Base-by-base conservation (phyloP, 2,797 vertebrate genomes). In the Sebastes itinus region DNA sequence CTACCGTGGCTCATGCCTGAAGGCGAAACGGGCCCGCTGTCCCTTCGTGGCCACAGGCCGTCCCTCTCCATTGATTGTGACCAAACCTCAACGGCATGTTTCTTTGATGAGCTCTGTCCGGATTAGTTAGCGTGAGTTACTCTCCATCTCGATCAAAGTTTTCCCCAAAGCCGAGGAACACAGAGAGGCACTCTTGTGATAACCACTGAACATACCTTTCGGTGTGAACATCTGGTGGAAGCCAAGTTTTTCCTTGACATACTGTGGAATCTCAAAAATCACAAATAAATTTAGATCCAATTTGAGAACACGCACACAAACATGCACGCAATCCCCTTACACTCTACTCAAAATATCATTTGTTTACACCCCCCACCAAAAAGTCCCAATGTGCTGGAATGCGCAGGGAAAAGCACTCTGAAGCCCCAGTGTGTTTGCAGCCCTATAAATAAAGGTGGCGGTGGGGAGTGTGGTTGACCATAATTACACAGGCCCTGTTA, bases 391-490 rank as follows among this genome's bases (percentile, higher is more conserved):
- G 81, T 59, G 32, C 80, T 90, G 95, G 94, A 95, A 94, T 94
- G 94, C 82, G 33, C 83, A 86, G 82, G 86, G 92, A 90, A 92
- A 91, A 89, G 92, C 90, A 83, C 56, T 83, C 67, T 86, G 92
- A 92, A 93, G 89, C 85, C 84, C 88, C 89, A 81, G 92, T 93
- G 85, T 93, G 93, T 95, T 95, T 92, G 91, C 83, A 83, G 84
- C 83, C 91, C 95, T 96, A 95, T 95, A 95, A 95, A 96, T 96
- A 96, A 94, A 92, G 91, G 91, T 92, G 90, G 93, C 70, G 91
- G 93, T 91, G 92, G 92, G 87, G 91, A 91, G 78, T 92, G 95
- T 73, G 95, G 95, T 94, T 94, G 88, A 94, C 95, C 95, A 95
- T 95, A 95, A 96, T 96, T 95, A 95, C 93, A 94, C 90, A 92